Conservation (phyloP, 2,113 vertebrate genomes). For the Bos taurus region DNA sequence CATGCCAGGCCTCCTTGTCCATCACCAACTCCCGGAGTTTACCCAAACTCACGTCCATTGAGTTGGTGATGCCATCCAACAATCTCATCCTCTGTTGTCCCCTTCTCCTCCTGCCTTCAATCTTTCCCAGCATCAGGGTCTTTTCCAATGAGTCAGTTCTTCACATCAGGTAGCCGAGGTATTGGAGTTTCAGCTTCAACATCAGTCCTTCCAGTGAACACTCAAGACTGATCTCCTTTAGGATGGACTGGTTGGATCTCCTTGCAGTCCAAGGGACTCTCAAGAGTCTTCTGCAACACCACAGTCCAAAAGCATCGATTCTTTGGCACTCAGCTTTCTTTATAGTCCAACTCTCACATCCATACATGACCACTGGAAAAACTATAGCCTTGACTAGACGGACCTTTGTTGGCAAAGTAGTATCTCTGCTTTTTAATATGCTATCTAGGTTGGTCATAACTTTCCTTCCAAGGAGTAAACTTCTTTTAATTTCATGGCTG, state of each 20-base stretch:
- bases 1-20: not conserved
- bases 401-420: not conserved
- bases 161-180: not conserved
- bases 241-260: not conserved
- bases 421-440: not conserved
- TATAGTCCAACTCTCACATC: not conserved
- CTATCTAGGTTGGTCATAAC: not conserved
- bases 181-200: not conserved
- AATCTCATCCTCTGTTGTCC: not conserved
- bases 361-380: not conserved
- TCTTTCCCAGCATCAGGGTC: not conserved
- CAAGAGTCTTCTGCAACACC: not conserved
- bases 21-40: not conserved
- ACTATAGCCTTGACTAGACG: not conserved
- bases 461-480: not conserved
- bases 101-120: not conserved
- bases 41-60: not conserved
- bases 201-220: not conserved
- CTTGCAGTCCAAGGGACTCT: not conserved
- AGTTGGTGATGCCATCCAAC: not conserved
- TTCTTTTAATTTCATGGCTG: not conserved
- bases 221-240: not conserved
- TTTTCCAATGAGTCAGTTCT: not conserved
- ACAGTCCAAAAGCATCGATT: not conserved
- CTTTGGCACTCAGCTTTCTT: not conserved